Evolutionary conservation across 2,888 invertebrate genomes (phyloP).

Genomic region (Bibio marci): DNA sequence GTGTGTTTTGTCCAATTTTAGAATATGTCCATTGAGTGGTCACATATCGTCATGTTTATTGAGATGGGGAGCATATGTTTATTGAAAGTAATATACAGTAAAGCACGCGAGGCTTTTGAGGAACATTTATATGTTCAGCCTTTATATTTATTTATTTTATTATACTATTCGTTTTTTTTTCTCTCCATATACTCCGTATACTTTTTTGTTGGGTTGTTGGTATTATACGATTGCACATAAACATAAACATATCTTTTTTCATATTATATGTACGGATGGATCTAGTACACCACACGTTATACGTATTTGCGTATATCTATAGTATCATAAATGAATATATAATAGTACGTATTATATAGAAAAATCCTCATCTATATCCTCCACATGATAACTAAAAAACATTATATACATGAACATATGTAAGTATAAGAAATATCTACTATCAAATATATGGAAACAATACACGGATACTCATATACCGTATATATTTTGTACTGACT

Average conservation of each 20-base stretch:
- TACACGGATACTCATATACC: no score
- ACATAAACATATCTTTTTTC: neutral
- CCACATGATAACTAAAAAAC: neutral
- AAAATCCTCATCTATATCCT: neutral
- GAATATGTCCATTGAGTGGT: constrained; percentile 1
- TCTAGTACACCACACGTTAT: no score
- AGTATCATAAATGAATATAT: no score
- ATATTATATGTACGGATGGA: neutral
- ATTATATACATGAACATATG: neutral
- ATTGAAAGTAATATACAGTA: constrained; percentile 5
- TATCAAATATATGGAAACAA: no score
- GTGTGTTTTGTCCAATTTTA: neutral
- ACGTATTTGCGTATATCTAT: neutral
- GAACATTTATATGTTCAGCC: no score
- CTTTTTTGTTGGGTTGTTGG: neutral
- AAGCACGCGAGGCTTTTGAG: constrained; percentile 2
- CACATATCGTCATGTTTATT: constrained; percentile 5
- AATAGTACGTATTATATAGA: no score
- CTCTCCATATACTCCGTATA: no score
- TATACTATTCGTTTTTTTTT: no score
- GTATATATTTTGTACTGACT: no score
- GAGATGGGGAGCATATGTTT: constrained; percentile 4
- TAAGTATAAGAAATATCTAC: neutral
- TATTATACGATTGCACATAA: neutral
- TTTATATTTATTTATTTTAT: no score